Base-by-base conservation (phyloP, 2,797 vertebrate genomes). In the Xyrichtys novacula region DNA sequence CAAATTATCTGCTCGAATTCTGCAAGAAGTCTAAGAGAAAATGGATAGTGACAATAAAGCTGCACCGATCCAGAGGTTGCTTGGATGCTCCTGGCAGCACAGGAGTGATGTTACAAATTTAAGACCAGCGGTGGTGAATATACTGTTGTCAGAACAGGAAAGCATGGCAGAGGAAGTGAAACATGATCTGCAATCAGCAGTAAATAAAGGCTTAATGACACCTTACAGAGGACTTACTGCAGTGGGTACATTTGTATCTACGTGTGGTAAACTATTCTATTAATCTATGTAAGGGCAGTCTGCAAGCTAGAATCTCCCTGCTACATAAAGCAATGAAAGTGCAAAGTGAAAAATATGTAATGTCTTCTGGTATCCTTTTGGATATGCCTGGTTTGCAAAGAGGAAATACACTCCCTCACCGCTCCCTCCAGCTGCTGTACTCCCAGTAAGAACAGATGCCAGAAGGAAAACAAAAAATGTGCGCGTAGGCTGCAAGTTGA, bases 31-130 rank as follows among this genome's bases (percentile, higher is more conserved):
- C 31, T 39, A 23, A 66, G 44, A 66, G 57, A 84, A 79, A 85
- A 83, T 59, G 43, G 58, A 80, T 84, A n/a, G 54, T 36, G 58
- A 76, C 71, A 76, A 80, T 83, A 82, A 84, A 86, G 67, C 62
- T 78, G 46, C 32, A 65, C 17, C 63, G 64, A 65, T 75, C 66
- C 47, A 76, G 66, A 83, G 72, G 71, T 47, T 46, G 31, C 57
- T 64, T 20, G 5, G 66, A 70, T 58, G 69, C 71, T 76, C 22
- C 52, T 60, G 75, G 73, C 62, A 53, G 60, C 43, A 57, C 22
- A 60, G 63, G 50, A 77, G 53, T 69, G 73, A 81, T 79, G 75
- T 62, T 71, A 59, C 52, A 76, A 65, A 80, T 83, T 80, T 73
- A 81, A 74, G 55, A 65, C 42, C 52, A 16, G 42, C 16, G 0